A percentile compares a stretch with the other conserved stretches of the same genome.
Evolutionary conservation across 2,113 vertebrate species (phyloP).

Genomic region (Helogale parvula): DNA sequence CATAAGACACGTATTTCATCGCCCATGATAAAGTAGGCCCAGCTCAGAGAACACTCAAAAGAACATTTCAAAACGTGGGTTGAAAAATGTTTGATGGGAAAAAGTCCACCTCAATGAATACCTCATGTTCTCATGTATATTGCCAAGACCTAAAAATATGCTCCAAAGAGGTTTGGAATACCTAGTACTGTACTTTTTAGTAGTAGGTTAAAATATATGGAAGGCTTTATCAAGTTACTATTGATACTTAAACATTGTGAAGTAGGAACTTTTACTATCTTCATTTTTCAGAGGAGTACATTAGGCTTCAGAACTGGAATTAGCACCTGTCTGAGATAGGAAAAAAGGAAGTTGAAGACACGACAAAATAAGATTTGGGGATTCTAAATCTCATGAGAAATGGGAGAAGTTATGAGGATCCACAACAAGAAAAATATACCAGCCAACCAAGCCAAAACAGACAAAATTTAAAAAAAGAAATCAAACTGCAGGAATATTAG

Average conservation of each 20-base stretch:
- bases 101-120: not conserved
- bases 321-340: not conserved
- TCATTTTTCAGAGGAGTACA: not conserved
- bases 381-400: not conserved
- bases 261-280: not conserved
- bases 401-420: not conserved
- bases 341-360: conserved; percentile 26
- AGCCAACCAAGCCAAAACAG: not conserved
- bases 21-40: not conserved
- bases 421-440: not conserved
- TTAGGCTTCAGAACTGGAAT: not conserved
- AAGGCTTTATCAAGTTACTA: not conserved
- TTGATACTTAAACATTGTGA: not conserved
- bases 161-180: not conserved
- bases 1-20: fast-evolving
- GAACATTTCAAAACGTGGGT: not conserved
- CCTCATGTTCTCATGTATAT: not conserved
- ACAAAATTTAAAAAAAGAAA: not conserved
- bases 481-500: not conserved
- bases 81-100: not conserved
- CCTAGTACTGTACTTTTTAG: not conserved
- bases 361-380: not conserved
- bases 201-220: not conserved
- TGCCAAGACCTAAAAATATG: not conserved
- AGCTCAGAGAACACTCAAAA: not conserved